Base-by-base conservation (phyloP, 2,888 invertebrate genomes). In the Acrobasis repandana region DNA sequence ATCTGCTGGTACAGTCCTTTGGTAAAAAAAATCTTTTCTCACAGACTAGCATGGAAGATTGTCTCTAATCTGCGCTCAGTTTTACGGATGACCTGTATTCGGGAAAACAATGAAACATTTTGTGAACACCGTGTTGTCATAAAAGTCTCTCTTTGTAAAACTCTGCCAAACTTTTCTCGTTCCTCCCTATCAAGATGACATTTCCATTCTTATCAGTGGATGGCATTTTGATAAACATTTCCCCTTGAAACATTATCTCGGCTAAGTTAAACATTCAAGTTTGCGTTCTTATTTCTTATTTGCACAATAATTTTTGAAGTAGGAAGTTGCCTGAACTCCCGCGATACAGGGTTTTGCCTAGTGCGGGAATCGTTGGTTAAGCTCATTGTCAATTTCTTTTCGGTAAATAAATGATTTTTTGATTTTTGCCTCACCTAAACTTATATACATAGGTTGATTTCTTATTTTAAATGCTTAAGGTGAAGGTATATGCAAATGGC, bases 201-300 rank as follows among this genome's bases (percentile, higher is more conserved):
- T 80, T 80, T 77, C 72, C 71, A 69, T 75, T 76, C 72, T 77
- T 83, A 85, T 82, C 79, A 70, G 58, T 62, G 61, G 63, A 63
- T 65, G 75, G 78, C 76, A 70, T 70, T 83, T 80, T 81, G 74
- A 82, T 78, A 80, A 81, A 80, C 75, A 73, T 76, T 74, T 68
- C 65, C 52, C 61, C 61, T 66, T 65, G 63, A 70, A 70, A 72
- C 64, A 65, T 69, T 66, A 61, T 69, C 38, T 20, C 18, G 15
- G 46, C 34, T n/a, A 51, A 14, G 14, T 51, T 51, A 1, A 34
- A 51, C n/a, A 51, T 51, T 33, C 20, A 46, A 28, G 20, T 46
- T 56, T 20, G 20, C 20, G n/a, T 34, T 34, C 34, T 51, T 51
- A 34, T 56, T 56, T 47, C 10, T 47, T 46, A 33, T 48, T 57